These are phyloP conservation scores for Pelobates cultripes DNA, from an alignment of 2,797 vertebrate genomes.

Conservation along the genomic window DNA sequence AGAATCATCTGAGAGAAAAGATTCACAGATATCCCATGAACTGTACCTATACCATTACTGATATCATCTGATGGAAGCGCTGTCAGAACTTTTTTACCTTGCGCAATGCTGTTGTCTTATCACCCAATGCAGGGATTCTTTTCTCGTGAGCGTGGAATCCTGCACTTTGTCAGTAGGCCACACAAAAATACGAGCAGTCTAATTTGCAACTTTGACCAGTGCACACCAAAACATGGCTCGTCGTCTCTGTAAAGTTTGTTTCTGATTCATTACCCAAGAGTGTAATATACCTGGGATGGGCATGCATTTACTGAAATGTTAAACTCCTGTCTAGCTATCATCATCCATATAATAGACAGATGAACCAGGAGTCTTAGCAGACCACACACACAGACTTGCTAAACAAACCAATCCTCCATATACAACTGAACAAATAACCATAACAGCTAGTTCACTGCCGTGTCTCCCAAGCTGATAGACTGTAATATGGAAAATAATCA, in stretches of 20 bases:
- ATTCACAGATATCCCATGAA: too few species aligned
- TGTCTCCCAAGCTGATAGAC: too few species aligned
- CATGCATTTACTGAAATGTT: neutral
- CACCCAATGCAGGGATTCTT: too few species aligned
- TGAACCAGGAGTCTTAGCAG: neutral
- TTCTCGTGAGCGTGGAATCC: too few species aligned
- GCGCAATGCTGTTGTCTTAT: too few species aligned
- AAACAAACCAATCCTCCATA: neutral
- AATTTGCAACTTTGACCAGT: neutral
- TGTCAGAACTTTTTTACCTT: too few species aligned
- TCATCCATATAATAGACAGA: neutral
- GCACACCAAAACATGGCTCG: neutral
- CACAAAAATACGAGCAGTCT: neutral
- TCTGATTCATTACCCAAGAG: neutral
- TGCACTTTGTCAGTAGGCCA: neutral
- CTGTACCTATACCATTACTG: too few species aligned
- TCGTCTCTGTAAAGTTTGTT: neutral
- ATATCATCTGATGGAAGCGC: too few species aligned
- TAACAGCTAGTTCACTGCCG: neutral
- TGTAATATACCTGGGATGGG: neutral
- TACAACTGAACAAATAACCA: neutral
- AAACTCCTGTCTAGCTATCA: neutral
- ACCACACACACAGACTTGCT: neutral
- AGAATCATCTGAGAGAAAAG: too few species aligned
- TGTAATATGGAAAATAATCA: too few species aligned